phyloP scores from a whole-genome alignment of 2,797 vertebrate genomes.

The Lemur catta region DNA sequence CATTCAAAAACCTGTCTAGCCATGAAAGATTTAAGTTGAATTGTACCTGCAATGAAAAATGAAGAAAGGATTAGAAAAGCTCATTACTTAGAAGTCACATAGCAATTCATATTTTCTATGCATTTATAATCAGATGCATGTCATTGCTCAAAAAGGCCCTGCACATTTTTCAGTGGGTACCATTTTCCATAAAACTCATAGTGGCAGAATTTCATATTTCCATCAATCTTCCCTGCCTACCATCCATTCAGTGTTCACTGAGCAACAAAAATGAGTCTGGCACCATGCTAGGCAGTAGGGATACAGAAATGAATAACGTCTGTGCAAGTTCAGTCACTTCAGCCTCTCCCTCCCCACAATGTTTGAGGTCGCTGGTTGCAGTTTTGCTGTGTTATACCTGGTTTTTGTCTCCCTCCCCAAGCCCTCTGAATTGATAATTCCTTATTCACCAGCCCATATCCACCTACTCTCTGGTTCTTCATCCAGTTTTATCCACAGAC shows the following conservation, averaged over 20 bases:
- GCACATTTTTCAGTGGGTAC: neutral
- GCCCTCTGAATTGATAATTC: neutral
- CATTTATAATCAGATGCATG: slow-evolving; percentile 41
- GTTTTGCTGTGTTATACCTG: neutral
- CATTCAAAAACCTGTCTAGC: slow-evolving; percentile 75
- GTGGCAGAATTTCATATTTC: neutral
- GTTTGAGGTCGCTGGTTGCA: neutral
- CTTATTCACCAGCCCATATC: neutral
- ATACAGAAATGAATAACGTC: neutral
- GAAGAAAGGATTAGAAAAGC: slow-evolving; percentile 43
- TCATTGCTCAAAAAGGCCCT: slow-evolving; percentile 25
- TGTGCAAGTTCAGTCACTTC: neutral
- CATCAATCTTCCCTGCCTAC: neutral
- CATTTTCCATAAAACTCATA: slow-evolving; percentile 36
- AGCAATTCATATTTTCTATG: slow-evolving; percentile 53
- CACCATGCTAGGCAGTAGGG: neutral
- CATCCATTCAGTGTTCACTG: neutral
- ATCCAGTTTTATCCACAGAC: neutral
- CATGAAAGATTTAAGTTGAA: slow-evolving; percentile 52
- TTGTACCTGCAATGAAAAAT: slow-evolving; percentile 56
- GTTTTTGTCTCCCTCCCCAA: neutral
- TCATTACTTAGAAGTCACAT: slow-evolving; percentile 58
- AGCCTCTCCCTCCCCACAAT: too few relatives aligned
- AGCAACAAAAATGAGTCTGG: neutral
- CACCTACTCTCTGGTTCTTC: neutral